These are phyloP conservation scores for Aethina tumida DNA, from an alignment of 1,140 invertebrate genomes.

Conservation along the genomic window DNA sequence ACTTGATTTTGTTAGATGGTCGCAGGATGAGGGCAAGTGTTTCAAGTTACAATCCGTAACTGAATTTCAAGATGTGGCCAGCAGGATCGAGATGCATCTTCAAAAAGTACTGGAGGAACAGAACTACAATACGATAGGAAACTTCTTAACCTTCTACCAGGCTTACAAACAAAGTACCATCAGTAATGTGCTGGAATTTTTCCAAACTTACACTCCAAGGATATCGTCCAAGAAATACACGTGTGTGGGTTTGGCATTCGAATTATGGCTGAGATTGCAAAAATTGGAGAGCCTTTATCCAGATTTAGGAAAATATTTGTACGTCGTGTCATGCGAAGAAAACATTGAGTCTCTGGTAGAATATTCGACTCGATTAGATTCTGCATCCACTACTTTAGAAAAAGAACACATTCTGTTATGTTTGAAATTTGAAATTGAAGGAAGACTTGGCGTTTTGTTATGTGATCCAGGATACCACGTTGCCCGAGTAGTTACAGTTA, in stretches of 20 bases:
- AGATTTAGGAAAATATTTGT: slow-evolving; percentile 54
- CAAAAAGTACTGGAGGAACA: slow-evolving; percentile 66
- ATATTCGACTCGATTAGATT: slow-evolving; percentile 47
- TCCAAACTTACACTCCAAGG: slow-evolving; percentile 55
- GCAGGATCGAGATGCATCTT: slow-evolving; percentile 62
- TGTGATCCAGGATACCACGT: slow-evolving; percentile 88
- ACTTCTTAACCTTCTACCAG: slow-evolving; percentile 71
- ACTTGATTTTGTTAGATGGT: too few relatives aligned
- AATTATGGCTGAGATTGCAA: slow-evolving; percentile 55
- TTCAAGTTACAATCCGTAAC: slow-evolving; percentile 41
- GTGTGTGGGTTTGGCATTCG: slow-evolving; percentile 77
- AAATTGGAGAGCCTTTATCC: slow-evolving; percentile 48
- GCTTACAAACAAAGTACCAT: slow-evolving; percentile 53
- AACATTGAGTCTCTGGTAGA: slow-evolving; percentile 57
- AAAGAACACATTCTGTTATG: slow-evolving; percentile 86
- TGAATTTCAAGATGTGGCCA: slow-evolving; percentile 70
- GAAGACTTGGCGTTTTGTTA: slow-evolving; percentile 62
- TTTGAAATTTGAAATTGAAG: slow-evolving; percentile 60
- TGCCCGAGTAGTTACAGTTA: slow-evolving; percentile 72
- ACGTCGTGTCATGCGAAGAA: slow-evolving; percentile 81
- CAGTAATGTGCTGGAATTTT: slow-evolving; percentile 54
- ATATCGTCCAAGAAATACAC: slow-evolving; percentile 70
- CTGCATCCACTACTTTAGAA: slow-evolving; percentile 54
- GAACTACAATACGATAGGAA: slow-evolving; percentile 79
- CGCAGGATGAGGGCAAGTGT: too few relatives aligned